Base-by-base conservation (phyloP, 2,888 invertebrate genomes). In the Eupeodes latifasciatus region DNA sequence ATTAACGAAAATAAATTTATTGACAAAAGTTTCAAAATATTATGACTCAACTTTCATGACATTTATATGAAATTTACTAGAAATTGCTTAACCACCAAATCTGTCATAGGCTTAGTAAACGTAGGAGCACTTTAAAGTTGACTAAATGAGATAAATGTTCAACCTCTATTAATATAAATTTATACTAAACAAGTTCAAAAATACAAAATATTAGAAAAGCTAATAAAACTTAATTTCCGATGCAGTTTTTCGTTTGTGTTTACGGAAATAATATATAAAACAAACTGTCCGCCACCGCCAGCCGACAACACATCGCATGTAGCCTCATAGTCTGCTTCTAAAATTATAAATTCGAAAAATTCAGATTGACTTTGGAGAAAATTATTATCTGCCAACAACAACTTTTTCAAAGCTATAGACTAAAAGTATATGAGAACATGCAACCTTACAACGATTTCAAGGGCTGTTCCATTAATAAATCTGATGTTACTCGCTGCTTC, bases 381-480 rank as follows among this genome's bases (percentile, higher is more conserved):
- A 59, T 64, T 27, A 36, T 59, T 16, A 27, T 40, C 19, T 11
- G 9, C 34, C 53, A 67, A 40, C 71, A 7, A 27, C 19, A 19
- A 44, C 6, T 10, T 14, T 9, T 40, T 7, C 40, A 40, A 5
- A 9, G 9, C 40, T 40, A 5, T 59, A 34, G 27, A 27, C 27
- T 27, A 27, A 27, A 27, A 27, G 27, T 27, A 27, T 27, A 34
- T 51, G n/a, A 47, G 16, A 62, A 40, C 69, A 62, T 55, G 75
- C 67, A 79, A 79, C 44, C 27, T 14, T 67, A 72, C n/a, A 66
- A 74, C 59, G 27, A 51, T 47, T 53, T 62, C 79, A 80, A 75
- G 75, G 75, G 62, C 74, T 19, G 62, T 67, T 75, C 55, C 47
- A 76, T 64, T 55, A 76, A 71, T 71, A 53, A 62, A 71, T 71